Evolutionary conservation across 92 coral and sea anemone genomes (phyloP), one percentile per base, ranked within the genome.

Genomic region (Isaurus tuberculatus): DNA sequence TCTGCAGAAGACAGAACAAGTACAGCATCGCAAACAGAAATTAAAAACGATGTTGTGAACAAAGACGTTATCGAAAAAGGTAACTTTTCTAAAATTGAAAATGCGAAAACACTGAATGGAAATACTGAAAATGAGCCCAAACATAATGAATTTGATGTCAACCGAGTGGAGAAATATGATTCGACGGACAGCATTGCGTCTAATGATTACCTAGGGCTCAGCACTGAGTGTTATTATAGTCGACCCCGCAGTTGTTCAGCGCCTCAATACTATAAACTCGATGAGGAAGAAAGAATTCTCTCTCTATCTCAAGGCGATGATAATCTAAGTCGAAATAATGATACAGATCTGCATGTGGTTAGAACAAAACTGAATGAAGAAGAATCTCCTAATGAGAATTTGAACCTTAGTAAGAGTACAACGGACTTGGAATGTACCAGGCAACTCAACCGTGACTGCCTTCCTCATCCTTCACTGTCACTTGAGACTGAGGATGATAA

Each of bases 181-280:
- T 37, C 69, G 13, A 60, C 31, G 20, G 29, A 53, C 66, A 75
- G 66, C 28, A n/a, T 4, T 11, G 3, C 51, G 0, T 26, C 29
- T 32, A 20, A 22, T 8, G 22, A 57, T 42, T 40, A 9, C 46
- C 46, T 7, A 6, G 46, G 46, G 46, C 23, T 77, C 17, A 32
- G 28, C 29, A 28, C 23, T 71, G 48, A 5, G 17, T 13, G 25
- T 20, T 23, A 60, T 10, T 51, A 4, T n/a, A 57, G n/a, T n/a
- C n/a, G 82, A 58, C 68, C 70, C 3, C 82, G 82, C 10, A 63
- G 69, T 36, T 33, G 11, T 25, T 77, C 82, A 2, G 82, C 57
- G 13, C 82, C 82, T 9, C 22, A 8, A 1, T 36, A 60, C 36
- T 77, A 57, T 77, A 57, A 77, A 77, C 82, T 46, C 13, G 70